Evolutionary conservation across 2,113 vertebrate species (phyloP), one percentile per base, ranked within the genome.

Genomic region (Murina feae): DNA sequence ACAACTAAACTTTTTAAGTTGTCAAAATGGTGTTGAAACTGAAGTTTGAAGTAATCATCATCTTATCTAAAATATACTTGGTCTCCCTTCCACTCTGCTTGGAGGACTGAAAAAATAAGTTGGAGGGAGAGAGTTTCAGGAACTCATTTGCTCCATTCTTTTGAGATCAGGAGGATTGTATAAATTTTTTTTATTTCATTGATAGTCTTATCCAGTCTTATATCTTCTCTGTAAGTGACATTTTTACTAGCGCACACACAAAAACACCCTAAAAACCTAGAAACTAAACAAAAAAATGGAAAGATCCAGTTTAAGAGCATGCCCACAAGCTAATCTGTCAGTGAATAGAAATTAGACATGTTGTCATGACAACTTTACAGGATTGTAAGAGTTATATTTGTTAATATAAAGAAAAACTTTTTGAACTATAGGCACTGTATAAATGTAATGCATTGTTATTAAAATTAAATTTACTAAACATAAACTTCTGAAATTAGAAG

Each of bases 371-470:
- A 71, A 42, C 44, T 60, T 85, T 55, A 55, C 9, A 91, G 2
- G 1, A 1, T 28, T 91, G 1, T 75, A 78, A 74, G n/a, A 75
- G 76, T 93, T 69, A 37, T 28, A 76, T 53, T 47, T 80, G 2
- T 80, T 85, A 93, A 83, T 75, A 80, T n/a, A 89, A 84, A 23
- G 23, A 37, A 76, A 88, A 5, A 66, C 5, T 72, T 86, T 69
- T 8, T 79, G 42, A 86, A 28, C 20, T 60, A 63, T 49, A 53
- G 55, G 8, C 3, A 30, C 7, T 13, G 0, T 80, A 14, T 69
- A 91, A 72, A 49, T 58, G 17, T 4, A 51, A 66, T 6, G 4
- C 0, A 58, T 47, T 80, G 32, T 37, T 63, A 60, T 21, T 69
- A 89, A 81, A 89, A 11, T 68, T 89, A 21, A 85, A 86, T 83